Percentiles rank a stretch among this genome's conserved stretches.
phyloP scores from a whole-genome alignment of 2,113 vertebrate species.

The Thalassoma bifasciatum region DNA sequence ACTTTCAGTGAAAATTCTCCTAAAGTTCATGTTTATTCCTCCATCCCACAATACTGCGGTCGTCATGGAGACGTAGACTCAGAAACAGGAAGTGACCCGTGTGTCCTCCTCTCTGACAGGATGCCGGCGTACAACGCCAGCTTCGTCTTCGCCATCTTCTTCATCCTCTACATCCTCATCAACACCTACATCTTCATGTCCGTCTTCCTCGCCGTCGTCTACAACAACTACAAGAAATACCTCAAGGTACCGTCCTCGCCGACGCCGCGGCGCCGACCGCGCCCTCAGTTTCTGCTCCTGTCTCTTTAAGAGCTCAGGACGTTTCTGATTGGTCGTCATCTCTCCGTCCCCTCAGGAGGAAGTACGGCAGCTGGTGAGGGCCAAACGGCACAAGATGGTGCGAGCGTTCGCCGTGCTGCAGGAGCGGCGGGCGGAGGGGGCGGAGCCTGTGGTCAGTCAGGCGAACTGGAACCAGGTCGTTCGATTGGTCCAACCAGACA shows the following conservation, averaged over 20 bases:
- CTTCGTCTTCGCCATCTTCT: conserved; percentile 89
- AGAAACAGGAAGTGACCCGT: too few species aligned
- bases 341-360: conserved; percentile 91
- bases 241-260: conserved; percentile 85
- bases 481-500: conserved; percentile 85
- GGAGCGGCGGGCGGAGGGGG: conserved; percentile 77
- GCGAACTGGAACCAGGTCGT: conserved; percentile 87
- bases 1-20: too few species aligned
- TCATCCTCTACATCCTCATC: conserved; percentile 91
- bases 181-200: conserved; percentile 99
- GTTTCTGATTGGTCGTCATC: too few species aligned
- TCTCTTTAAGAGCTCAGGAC: background rate
- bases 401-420: conserved; percentile 91
- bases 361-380: conserved; percentile 89
- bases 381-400: conserved; percentile 92
- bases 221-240: conserved; percentile 97
- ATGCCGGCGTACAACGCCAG: conserved; percentile 93
- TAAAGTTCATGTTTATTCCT: too few species aligned
- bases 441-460: conserved; percentile 83
- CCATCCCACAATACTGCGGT: too few species aligned
- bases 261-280: too few species aligned
- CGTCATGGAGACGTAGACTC: too few species aligned
- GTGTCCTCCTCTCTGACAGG: conserved; percentile 75
- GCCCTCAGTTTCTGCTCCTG: too few species aligned
- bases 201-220: conserved; percentile 94